Evolutionary conservation across 2,888 invertebrate species (phyloP), one percentile per base, ranked within the genome.

Genomic region (Lymantria monacha): DNA sequence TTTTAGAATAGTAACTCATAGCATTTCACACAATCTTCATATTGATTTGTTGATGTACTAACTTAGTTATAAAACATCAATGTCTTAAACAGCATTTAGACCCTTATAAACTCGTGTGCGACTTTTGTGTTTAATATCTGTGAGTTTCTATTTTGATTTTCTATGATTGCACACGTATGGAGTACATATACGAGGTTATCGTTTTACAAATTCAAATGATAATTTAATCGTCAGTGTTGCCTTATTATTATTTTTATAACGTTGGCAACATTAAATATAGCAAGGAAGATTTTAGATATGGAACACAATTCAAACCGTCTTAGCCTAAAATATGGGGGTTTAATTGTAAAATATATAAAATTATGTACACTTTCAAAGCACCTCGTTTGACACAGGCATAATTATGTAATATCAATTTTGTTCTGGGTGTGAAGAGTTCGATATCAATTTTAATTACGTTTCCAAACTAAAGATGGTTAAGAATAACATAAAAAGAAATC

Each of bases 281-380:
- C 33, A 53, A 55, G 58, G 61, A 53, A 57, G 49, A 42, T 52
- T 61, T 64, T 46, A 14, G 57, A 54, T 62, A 68, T 68, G 68
- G 65, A 66, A 68, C 68, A 66, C 61, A 68, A 76, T 72, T 73
- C 63, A 67, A 67, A 67, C 76, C 74, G 61, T 70, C 81, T 84
- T 85, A 83, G 46, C 59, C 81, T 82, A 83, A 72, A 72, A 62
- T 70, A 69, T 63, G 53, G 66, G 76, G 78, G 74, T 76, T 75
- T 75, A 74, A 79, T 74, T 76, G 77, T 81, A 78, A 76, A 73
- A 70, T 70, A 77, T 75, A 70, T 66, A 73, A 77, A 22, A 76
- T 79, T 83, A 81, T 87, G 70, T 85, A 86, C 83, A 85, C 68
- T 72, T 78, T 77, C 66, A 63, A 83, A 89, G 87, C 87, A 88